These are phyloP conservation scores for Papilio polyxenes DNA, from an alignment of 1,140 invertebrate species.

Conservation along the genomic window DNA sequence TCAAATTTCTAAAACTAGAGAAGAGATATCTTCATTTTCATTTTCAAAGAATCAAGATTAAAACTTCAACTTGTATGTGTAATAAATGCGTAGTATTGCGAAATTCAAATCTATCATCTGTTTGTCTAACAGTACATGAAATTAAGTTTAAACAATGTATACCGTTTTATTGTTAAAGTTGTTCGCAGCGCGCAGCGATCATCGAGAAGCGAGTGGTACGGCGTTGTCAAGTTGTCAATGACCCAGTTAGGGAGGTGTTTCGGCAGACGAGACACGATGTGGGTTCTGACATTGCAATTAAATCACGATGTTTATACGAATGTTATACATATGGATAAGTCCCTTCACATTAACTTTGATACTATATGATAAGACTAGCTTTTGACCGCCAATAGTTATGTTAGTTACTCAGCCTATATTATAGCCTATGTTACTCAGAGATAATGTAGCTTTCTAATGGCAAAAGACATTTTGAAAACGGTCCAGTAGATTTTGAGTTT, in stretches of 20 bases:
- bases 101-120: neutral
- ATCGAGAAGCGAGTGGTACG: neutral
- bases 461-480: too few relatives aligned
- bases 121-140: neutral
- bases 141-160: slow-evolving; percentile 5
- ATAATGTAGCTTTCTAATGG: too few relatives aligned
- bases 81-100: neutral
- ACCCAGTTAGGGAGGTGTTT: slow-evolving; percentile 36
- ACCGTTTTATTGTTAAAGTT: slow-evolving; percentile 33
- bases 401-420: too few relatives aligned
- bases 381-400: too few relatives aligned
- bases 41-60: neutral
- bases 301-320: neutral
- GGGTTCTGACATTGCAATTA: neutral
- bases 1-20: neutral
- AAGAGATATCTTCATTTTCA: too few relatives aligned
- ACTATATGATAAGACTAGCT: neutral
- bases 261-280: neutral
- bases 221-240: slow-evolving; percentile 39
- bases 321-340: neutral
- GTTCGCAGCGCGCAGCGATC: neutral
- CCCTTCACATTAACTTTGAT: neutral
- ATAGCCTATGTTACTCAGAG: too few relatives aligned
- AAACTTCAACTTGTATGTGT: neutral
- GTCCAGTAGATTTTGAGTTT: too few relatives aligned